A percentile compares a stretch with the other conserved stretches of the same genome.
phyloP scores from a whole-genome alignment of 2,113 vertebrate species.

The Pterocles orientalis region DNA sequence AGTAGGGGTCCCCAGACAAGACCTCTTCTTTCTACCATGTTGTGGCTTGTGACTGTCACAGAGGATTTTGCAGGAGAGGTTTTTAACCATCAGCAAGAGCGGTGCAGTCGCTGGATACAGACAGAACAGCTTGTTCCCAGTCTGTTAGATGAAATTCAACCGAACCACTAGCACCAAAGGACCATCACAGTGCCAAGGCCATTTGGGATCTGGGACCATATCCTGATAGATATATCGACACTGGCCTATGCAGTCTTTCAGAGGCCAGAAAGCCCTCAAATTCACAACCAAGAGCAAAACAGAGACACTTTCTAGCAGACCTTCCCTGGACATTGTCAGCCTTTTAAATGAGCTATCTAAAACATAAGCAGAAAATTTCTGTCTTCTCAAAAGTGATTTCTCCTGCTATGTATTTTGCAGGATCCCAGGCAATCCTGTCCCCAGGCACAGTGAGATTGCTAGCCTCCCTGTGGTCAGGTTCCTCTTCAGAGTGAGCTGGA shows the following conservation, averaged over 20 bases:
- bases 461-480: neutral
- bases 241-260: neutral
- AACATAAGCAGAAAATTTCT: neutral
- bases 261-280: neutral
- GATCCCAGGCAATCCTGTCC: neutral
- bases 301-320: neutral
- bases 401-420: neutral
- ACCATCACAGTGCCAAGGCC: neutral
- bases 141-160: neutral
- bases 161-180: neutral
- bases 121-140: neutral
- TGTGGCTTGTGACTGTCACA: neutral
- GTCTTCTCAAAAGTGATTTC: neutral
- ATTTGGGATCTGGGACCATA: neutral
- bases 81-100: neutral
- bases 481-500: neutral
- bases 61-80: neutral
- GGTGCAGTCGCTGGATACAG: neutral
- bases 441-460: neutral
- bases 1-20: neutral
- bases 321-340: neutral
- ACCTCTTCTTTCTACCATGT: neutral
- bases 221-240: neutral
- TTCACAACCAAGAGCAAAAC: neutral
- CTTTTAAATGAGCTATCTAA: neutral